These are phyloP conservation scores for Cherax destructor DNA, from an alignment of 1,140 invertebrate genomes.

Conservation along the genomic window DNA sequence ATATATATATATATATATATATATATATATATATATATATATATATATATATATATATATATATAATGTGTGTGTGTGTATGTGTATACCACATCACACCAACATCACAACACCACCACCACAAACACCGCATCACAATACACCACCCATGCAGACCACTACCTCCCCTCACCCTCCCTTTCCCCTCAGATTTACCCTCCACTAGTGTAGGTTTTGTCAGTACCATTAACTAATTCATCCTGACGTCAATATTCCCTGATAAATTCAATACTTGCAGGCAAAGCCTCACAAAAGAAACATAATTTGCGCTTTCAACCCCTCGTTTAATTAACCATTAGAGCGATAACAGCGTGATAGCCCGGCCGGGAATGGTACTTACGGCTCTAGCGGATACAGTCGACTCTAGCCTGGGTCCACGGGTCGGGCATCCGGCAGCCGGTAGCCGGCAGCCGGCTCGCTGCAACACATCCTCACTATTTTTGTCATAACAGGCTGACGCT, in stretches of 20 bases:
- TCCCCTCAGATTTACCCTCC: too few relatives aligned
- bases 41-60: too few relatives aligned
- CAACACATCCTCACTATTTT: not conserved
- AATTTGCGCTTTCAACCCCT: conserved; percentile 44
- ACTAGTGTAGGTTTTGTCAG: conserved; percentile 41
- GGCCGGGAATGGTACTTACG: not conserved
- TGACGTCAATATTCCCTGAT: conserved; percentile 59
- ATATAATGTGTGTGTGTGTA: too few relatives aligned
- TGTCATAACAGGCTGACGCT: conserved; percentile 13
- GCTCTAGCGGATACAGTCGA: not conserved
- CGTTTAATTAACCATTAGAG: conserved; percentile 50
- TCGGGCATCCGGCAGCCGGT: not conserved
- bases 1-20: too few relatives aligned
- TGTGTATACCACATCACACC: too few relatives aligned
- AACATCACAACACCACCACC: too few relatives aligned
- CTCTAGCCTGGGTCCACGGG: not conserved
- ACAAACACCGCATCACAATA: too few relatives aligned
- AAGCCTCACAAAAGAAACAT: conserved; percentile 67
- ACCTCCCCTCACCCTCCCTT: too few relatives aligned
- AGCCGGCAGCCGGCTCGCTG: not conserved
- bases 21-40: too few relatives aligned
- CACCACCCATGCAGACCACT: too few relatives aligned
- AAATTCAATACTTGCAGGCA: conserved; percentile 65
- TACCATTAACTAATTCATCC: conserved; percentile 65
- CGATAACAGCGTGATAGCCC: conserved; percentile 26